Base-by-base conservation (phyloP, 30 jellyfish, hydroid and myxozoan species). In the Hydractinia echinata region DNA sequence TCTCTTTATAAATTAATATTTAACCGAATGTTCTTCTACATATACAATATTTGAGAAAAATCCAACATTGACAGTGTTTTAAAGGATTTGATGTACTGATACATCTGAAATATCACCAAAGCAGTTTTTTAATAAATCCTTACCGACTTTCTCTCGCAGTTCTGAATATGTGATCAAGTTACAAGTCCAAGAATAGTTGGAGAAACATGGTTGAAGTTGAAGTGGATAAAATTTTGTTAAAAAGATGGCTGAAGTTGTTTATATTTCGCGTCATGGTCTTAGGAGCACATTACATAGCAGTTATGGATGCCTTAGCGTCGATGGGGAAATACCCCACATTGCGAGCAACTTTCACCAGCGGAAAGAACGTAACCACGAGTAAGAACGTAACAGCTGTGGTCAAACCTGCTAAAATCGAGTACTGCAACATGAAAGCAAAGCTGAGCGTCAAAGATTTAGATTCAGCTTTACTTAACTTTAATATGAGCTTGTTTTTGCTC, bases 281-380 rank as follows among this genome's bases (percentile, higher is more conserved):
- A 5, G 87, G 84, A 6, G 87, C 87, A 21, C 83, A 80, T 80
- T 80, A 80, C 48, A 16, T 80, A 13, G 87, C 87, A 10, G 83
- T 80, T 16, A 80, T 80, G 87, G 87, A 80, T 53, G 87, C 85
- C 5, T 44, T 80, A n/a, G 73, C 85, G 5, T 80, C 87, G 19
- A 11, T 80, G 82, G 61, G 30, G 62, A 55, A 61, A 21, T 80
- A 80, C 73, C 84, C 86, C 16, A 56, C 44, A n/a, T 19, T 80
- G 39, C 64, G 51, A 80, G 69, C 82, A 61, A 44, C 8, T 4
- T 16, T 66, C 53, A 61, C 87, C 51, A 61, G 30, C 20, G 20
- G 84, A 15, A 51, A 20, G 18, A 61, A 14, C 19, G n/a, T 61
- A 15, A 61, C n/a, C n/a, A 58, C 83, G 20, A 84, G 51, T 7